Conservation (phyloP, 1,140 invertebrate species). For the Linepithema humile region DNA sequence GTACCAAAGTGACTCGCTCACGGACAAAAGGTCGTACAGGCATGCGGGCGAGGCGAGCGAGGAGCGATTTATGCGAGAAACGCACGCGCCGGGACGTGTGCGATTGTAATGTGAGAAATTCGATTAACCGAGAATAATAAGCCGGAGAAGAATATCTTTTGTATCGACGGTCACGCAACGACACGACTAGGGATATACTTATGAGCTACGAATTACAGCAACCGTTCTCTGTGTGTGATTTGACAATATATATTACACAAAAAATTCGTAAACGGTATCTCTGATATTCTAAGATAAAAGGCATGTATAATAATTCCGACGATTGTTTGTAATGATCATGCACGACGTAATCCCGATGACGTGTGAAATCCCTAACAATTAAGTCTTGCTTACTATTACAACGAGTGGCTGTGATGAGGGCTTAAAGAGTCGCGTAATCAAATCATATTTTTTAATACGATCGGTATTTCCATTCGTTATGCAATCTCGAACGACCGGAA, state of each 20-base stretch:
- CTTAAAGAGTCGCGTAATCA: not conserved
- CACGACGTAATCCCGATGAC: not conserved
- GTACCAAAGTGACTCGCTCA: constrained; percentile 49
- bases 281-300: constrained; percentile 6
- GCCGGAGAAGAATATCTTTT: constrained; percentile 29
- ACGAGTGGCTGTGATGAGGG: not conserved
- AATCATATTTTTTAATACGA: constrained; percentile 9
- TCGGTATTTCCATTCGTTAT: not conserved
- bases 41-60: constrained; percentile 8
- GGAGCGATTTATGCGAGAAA: constrained; percentile 8
- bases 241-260: constrained; percentile 37
- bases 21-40: constrained; percentile 18
- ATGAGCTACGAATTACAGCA: not conserved
- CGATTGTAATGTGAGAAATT: constrained; percentile 2
- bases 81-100: not conserved
- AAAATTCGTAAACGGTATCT: constrained; percentile 32
- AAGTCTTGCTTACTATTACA: constrained; percentile 17
- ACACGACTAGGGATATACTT: not conserved
- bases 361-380: constrained; percentile 2
- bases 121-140: not conserved
- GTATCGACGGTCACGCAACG: constrained; percentile 13
- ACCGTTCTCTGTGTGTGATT: constrained; percentile 12
- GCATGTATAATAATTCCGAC: not conserved
- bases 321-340: not conserved
- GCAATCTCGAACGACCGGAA: not conserved